Conservation (phyloP, 2,113 vertebrate genomes). For the Calidris pygmaea region DNA sequence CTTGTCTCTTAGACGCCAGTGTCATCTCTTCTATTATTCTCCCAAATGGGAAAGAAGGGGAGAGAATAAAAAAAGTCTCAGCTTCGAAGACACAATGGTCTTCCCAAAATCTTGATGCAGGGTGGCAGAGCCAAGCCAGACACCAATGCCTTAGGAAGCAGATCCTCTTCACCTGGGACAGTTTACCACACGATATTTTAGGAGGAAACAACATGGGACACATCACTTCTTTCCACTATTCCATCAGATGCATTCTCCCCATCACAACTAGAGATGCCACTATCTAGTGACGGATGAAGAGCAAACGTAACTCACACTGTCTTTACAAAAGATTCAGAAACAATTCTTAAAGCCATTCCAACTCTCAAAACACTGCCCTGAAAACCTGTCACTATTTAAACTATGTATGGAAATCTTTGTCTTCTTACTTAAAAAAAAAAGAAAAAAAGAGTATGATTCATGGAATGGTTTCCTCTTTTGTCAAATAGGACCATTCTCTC, state of each 20-base stretch:
- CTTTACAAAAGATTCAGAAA: background rate
- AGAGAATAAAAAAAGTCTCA: background rate
- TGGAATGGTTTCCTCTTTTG: background rate
- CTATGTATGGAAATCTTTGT: background rate
- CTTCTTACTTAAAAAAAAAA: background rate
- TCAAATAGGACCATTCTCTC: background rate
- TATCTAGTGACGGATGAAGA: background rate
- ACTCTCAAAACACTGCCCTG: background rate
- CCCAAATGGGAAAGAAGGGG: background rate
- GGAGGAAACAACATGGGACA: background rate
- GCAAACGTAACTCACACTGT: fast-evolving
- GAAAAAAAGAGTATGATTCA: fast-evolving
- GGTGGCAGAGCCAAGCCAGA: background rate
- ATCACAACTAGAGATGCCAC: background rate
- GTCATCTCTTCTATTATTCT: background rate
- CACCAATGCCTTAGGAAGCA: background rate
- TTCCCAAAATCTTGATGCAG: background rate
- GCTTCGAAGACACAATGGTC: background rate
- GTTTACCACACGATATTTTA: background rate
- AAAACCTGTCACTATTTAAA: background rate
- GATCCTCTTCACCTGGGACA: background rate
- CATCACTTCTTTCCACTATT: background rate
- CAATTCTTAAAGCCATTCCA: background rate
- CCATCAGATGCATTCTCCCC: background rate
- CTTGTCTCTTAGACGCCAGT: background rate